These are phyloP conservation scores for Deilephila porcellus DNA, from an alignment of 2,888 invertebrate genomes.

Conservation along the genomic window DNA sequence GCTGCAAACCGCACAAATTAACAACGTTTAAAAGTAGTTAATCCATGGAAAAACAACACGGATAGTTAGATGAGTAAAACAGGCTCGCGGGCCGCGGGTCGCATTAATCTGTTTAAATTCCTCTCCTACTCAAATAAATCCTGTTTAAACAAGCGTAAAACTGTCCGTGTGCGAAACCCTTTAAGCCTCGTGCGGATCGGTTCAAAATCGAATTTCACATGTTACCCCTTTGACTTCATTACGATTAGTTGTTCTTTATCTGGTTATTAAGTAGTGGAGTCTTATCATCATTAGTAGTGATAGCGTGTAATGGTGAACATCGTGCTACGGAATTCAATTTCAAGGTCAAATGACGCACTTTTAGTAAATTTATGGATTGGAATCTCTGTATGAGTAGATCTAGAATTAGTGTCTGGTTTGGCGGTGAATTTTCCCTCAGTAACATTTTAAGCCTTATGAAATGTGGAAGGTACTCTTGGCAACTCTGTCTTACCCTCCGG, in stretches of 20 bases:
- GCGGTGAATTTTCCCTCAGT: too few relatives aligned
- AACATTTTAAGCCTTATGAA: too few relatives aligned
- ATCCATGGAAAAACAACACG: constrained; percentile 44
- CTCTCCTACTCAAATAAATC: constrained; percentile 69
- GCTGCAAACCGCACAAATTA: constrained; percentile 19
- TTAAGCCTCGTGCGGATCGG: constrained; percentile 68
- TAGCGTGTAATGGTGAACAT: too few relatives aligned
- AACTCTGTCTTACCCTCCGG: too few relatives aligned
- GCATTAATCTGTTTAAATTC: constrained; percentile 70
- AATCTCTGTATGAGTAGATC: too few relatives aligned
- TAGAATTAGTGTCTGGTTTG: too few relatives aligned
- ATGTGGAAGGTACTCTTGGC: too few relatives aligned
- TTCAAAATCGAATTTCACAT: constrained; percentile 55
- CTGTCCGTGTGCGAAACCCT: constrained; percentile 62
- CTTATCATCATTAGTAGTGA: too few relatives aligned
- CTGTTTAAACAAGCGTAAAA: constrained; percentile 72
- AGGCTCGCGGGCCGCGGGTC: constrained; percentile 41
- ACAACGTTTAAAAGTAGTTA: constrained; percentile 36
- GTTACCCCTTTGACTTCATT: constrained; percentile 25
- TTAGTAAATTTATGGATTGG: too few relatives aligned
- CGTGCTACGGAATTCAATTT: too few relatives aligned
- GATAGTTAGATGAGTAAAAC: constrained; percentile 55
- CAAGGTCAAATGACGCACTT: too few relatives aligned
- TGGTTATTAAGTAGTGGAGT: too few relatives aligned
- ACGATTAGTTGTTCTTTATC: neutral